Base-by-base conservation (phyloP, 2,888 invertebrate genomes). In the Sarcophaga subvicina region DNA sequence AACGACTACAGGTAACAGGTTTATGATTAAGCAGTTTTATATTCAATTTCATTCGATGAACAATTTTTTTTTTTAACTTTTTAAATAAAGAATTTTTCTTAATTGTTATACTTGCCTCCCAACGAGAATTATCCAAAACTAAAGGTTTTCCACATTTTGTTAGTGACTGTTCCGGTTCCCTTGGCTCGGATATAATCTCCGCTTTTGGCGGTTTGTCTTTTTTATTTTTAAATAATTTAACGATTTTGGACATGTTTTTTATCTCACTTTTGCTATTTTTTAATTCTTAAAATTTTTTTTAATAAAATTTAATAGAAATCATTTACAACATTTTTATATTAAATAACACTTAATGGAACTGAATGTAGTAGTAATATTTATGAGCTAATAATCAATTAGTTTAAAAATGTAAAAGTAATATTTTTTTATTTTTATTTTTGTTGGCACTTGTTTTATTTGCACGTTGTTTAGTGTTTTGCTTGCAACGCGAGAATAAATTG, bases 61-160 rank as follows among this genome's bases (percentile, higher is more conserved):
- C n/a, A 69, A 11, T 45, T 37, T 60, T 54, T 63, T 63, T 25
- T 62, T 75, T 75, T 66, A 14, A 4, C 22, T 75, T 70, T 37
- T 17, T 37, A 37, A 37, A 37, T 37, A 37, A 37, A 37, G 8
- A 37, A 0, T 3, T 8, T 63, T 63, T 22, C 14, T 54, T 49
- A 14, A 14, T 49, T 17, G 54, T 54, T 60, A 88, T 92, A 93
- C 93, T 93, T 93, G 92, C 93, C 93, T 93, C 93, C 91, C 93
- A 92, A 78, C 93, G 91, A 72, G 90, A 89, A 87, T 92, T 92
- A 87, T 93, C 93, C 89, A 93, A 89, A 62, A 91, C 90, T 79
- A 93, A 90, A 17, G 92, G 90, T 84, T 92, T 93, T 88, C 93
- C 93, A 87, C 92, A 92, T 89, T 91, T 92, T 45, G 91, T 91